Percentiles rank a stretch among this genome's conserved stretches.
Conservation (phyloP, 2,888 invertebrate genomes). For the Helleia helle region DNA sequence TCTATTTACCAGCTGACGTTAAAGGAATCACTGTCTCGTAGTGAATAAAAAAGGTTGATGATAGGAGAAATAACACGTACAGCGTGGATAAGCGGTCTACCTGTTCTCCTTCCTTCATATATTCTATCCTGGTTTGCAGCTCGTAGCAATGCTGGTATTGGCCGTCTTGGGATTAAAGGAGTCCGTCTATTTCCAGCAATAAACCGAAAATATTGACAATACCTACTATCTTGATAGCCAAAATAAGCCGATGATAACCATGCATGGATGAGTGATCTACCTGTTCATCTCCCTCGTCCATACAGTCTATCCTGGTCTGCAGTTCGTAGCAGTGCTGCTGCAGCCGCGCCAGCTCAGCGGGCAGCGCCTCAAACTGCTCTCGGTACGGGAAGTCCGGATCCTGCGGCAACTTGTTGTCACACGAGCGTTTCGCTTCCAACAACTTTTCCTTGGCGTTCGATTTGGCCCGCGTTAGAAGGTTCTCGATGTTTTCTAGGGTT, state of each 20-base stretch:
- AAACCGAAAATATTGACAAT: too few relatives aligned
- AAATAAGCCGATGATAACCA: too few relatives aligned
- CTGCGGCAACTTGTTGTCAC: slow-evolving; percentile 70
- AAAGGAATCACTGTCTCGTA: too few relatives aligned
- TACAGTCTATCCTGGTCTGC: slow-evolving; percentile 77
- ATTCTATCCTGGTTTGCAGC: not conserved
- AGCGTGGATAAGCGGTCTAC: too few relatives aligned
- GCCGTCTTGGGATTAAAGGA: too few relatives aligned
- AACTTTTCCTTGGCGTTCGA: slow-evolving; percentile 64
- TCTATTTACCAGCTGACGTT: too few relatives aligned
- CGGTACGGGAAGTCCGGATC: slow-evolving; percentile 72
- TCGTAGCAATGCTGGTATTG: too few relatives aligned
- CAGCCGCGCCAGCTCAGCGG: slow-evolving; percentile 65
- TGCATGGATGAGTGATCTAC: too few relatives aligned
- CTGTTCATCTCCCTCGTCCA: slow-evolving; percentile 73
- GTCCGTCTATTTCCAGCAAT: too few relatives aligned
- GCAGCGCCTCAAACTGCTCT: slow-evolving; percentile 66
- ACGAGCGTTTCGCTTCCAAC: slow-evolving; percentile 65
- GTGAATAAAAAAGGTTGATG: too few relatives aligned
- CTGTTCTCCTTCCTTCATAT: slow-evolving; percentile 4
- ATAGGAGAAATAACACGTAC: too few relatives aligned
- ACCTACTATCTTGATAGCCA: too few relatives aligned
- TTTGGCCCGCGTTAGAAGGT: slow-evolving; percentile 35
- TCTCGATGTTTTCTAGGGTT: slow-evolving; percentile 47
- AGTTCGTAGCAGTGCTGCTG: slow-evolving; percentile 68